Evolutionary conservation across 2,797 vertebrate species (phyloP).

Genomic region (Leptoclinus maculatus): DNA sequence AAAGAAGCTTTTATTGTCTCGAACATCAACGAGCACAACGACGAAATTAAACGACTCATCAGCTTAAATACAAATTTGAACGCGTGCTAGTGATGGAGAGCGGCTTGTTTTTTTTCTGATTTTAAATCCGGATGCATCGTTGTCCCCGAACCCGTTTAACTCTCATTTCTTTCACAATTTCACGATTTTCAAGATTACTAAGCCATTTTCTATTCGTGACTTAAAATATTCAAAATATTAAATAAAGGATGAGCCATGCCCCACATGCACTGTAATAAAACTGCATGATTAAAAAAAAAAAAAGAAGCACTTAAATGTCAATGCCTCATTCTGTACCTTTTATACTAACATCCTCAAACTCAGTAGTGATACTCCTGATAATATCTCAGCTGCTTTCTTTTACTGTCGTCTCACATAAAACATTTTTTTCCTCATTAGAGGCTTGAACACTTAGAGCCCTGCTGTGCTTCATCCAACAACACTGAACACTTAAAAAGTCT

Average conservation of each 20-base stretch:
- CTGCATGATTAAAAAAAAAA: neutral
- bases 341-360: neutral
- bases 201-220: neutral
- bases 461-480: neutral
- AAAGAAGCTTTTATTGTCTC: neutral
- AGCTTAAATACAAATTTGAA: conserved; percentile 1
- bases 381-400: neutral
- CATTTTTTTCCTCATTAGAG: conserved; percentile 20
- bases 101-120: neutral
- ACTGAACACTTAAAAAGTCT: neutral
- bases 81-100: neutral
- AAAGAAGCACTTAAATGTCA: neutral
- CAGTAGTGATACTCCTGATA: neutral
- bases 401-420: neutral
- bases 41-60: neutral
- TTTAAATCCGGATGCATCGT: neutral
- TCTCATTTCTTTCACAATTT: neutral
- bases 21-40: neutral
- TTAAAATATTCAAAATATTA: neutral
- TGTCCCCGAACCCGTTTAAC: conserved; percentile 3
- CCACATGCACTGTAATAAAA: neutral
- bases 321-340: neutral
- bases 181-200: neutral
- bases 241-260: neutral
- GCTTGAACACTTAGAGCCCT: neutral